Base-by-base conservation (phyloP, 2,888 invertebrate species). In the Eilema griseolum region DNA sequence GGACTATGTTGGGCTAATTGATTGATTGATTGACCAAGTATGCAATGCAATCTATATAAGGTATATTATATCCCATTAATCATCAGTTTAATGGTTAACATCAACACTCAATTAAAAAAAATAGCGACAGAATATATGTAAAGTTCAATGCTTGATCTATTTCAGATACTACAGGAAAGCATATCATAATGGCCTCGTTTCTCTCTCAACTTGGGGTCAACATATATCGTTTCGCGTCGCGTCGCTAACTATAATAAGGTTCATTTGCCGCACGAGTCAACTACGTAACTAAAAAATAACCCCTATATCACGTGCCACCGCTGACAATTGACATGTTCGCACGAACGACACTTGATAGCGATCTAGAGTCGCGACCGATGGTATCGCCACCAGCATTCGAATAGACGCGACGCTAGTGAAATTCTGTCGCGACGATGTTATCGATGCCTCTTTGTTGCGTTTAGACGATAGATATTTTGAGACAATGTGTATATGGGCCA, bases 281-380 rank as follows among this genome's bases (percentile, higher is more conserved):
- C 11, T 41, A 62, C n/a, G n/a, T 41, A 66, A 56, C 46, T 37
- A 41, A 46, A 61, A 68, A 72, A 71, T 67, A 71, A 65, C 63
- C 46, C 46, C 66, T 65, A 72, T 72, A 75, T 76, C 76, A 81
- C 81, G 82, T 73, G 72, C 77, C 69, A 41, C 56, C 63, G 26
- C 66, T 78, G 77, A 79, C 77, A 82, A 82, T 79, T 83, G 83
- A 82, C 82, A 78, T 83, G 86, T 86, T 85, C 85, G 86, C 87
- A 88, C 86, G 87, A 86, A 82, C 80, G 83, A 80, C 78, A 67
- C 26, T 66, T 75, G 87, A 88, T 88, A 75, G 80, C 81, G 71
- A 86, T 88, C 88, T 79, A 67, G 70, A 76, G 80, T 87, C 87
- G 80, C 86, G 82, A 86, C 83, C 81, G 89, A 88, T 87, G 69